phyloP scores from a whole-genome alignment of 2,888 invertebrate species.

The Myopa testacea region DNA sequence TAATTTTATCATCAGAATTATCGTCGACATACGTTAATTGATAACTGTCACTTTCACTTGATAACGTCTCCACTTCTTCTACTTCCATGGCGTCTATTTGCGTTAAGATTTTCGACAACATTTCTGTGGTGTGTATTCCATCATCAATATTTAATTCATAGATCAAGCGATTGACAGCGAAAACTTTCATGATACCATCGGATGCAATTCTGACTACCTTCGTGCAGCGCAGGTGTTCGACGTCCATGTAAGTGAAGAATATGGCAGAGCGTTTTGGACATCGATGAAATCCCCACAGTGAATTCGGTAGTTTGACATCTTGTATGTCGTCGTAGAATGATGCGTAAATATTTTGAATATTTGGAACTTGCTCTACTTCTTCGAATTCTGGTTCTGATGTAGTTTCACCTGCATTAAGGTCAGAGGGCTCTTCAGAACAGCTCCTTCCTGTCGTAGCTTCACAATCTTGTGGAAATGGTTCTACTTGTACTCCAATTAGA shows the following conservation, averaged over 20 bases:
- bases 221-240: constrained; percentile 43
- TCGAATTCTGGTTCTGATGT: not conserved
- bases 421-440: not conserved
- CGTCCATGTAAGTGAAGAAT: constrained; percentile 52
- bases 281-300: constrained; percentile 56
- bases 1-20: not conserved
- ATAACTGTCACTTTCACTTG: not conserved
- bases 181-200: constrained; percentile 45
- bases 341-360: not conserved
- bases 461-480: not conserved
- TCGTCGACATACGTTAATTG: not conserved
- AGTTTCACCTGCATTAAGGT: constrained; percentile 13
- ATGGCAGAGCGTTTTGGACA: constrained; percentile 52
- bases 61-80: not conserved
- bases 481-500: not conserved
- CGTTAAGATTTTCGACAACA: constrained; percentile 42
- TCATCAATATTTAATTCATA: constrained; percentile 39
- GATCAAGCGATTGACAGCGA: constrained; percentile 42
- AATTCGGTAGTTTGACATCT: constrained; percentile 52
- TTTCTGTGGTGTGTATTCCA: constrained; percentile 42
- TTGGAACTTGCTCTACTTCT: constrained; percentile 13
- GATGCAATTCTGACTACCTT: constrained; percentile 49
- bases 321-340: constrained; percentile 52
- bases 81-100: constrained; percentile 44
- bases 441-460: not conserved